Evolutionary conservation across 2,888 invertebrate genomes (phyloP).

Genomic region (Auanema sp.): DNA sequence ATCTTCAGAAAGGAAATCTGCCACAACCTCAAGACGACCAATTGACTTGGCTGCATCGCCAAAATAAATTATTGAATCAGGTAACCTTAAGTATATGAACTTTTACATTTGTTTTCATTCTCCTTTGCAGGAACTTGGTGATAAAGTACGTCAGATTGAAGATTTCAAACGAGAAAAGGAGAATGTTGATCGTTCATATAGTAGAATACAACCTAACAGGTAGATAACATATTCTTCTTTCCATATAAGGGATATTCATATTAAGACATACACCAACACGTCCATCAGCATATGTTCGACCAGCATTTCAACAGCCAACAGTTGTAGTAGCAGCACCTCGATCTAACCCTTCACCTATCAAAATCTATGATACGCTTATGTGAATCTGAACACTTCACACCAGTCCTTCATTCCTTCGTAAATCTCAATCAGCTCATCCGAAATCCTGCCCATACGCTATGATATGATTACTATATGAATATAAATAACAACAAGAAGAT

Average conservation of each 20-base stretch:
- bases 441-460: too few species aligned
- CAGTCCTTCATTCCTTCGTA: slow-evolving; percentile 4
- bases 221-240: not conserved
- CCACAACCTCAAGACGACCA: slow-evolving; percentile 46
- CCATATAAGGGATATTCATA: not conserved
- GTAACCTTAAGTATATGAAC: slow-evolving; percentile 40
- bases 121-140: slow-evolving; percentile 63
- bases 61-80: slow-evolving; percentile 65
- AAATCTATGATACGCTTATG: slow-evolving; percentile 55
- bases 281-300: slow-evolving; percentile 51
- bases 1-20: slow-evolving; percentile 13
- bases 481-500: too few species aligned
- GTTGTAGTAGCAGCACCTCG: slow-evolving; percentile 15
- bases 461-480: too few species aligned
- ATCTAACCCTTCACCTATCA: slow-evolving; percentile 42
- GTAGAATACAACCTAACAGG: slow-evolving; percentile 4
- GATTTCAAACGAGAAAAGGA: slow-evolving; percentile 56
- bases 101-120: not conserved
- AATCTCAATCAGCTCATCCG: too few species aligned
- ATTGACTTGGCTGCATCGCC: slow-evolving; percentile 63
- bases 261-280: slow-evolving; percentile 14
- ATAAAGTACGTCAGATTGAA: slow-evolving; percentile 64
- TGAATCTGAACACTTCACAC: slow-evolving; percentile 18
- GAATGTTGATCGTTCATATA: slow-evolving; percentile 14
- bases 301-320: slow-evolving; percentile 38